phyloP scores from a whole-genome alignment of 1,140 invertebrate genomes.

The Microvelia longipes region DNA sequence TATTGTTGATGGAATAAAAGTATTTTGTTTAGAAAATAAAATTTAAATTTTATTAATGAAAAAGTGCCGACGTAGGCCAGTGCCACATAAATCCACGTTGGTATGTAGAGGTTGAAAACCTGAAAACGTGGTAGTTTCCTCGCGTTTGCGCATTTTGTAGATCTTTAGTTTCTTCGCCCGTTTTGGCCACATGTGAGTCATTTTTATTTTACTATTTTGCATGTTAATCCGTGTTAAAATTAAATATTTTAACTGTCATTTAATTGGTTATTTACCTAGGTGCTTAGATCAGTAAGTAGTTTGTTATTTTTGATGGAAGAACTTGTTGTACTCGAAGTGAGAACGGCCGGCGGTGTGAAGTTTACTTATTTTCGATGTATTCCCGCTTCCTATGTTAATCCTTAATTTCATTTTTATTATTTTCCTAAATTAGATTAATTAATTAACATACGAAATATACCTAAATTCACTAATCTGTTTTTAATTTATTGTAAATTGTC shows the following conservation, averaged over 20 bases:
- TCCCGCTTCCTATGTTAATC: neutral
- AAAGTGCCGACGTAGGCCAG: neutral
- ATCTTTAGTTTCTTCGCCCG: conserved; percentile 14
- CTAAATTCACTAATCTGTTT: too few species aligned
- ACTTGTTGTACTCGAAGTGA: too few species aligned
- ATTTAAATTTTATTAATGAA: too few species aligned
- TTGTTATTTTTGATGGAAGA: too few species aligned
- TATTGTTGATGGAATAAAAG: too few species aligned
- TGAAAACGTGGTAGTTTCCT: conserved; percentile 7
- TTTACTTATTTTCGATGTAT: neutral
- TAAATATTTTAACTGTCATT: neutral
- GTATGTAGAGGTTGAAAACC: neutral
- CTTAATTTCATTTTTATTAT: neutral
- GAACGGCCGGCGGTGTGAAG: neutral
- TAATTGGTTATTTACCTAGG: neutral
- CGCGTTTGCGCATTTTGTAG: conserved; percentile 15
- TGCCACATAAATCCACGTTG: neutral
- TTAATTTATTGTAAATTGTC: too few species aligned
- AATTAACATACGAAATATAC: too few species aligned
- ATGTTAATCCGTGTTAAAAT: neutral
- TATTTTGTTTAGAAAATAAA: too few species aligned
- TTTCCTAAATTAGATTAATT: too few species aligned
- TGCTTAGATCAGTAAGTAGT: neutral
- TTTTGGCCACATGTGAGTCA: conserved; percentile 21
- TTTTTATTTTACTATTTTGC: neutral